These are phyloP conservation scores for Carabus problematicus DNA, from an alignment of 2,888 invertebrate species.

Conservation along the genomic window DNA sequence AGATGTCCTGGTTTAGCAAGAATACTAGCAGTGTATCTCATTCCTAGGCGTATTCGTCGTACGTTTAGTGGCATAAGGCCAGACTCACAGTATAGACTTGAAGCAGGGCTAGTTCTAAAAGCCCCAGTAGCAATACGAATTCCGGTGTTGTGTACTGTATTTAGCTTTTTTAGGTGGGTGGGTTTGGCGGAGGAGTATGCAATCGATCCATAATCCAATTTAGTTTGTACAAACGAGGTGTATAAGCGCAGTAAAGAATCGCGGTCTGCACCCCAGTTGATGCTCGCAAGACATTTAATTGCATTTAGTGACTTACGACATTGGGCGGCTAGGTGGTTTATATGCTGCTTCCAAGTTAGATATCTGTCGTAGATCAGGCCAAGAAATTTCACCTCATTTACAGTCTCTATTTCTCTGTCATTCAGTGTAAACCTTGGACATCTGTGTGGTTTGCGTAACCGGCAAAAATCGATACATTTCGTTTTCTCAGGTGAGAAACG, in stretches of 20 bases:
- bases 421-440: slow-evolving; percentile 9
- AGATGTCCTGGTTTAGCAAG: too few relatives aligned
- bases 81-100: too few relatives aligned
- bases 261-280: slow-evolving; percentile 18
- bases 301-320: slow-evolving; percentile 14
- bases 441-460: neutral
- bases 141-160: neutral
- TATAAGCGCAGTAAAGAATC: slow-evolving; percentile 14
- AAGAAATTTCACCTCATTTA: slow-evolving; percentile 5
- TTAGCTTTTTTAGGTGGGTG: neutral
- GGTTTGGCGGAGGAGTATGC: neutral
- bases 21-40: too few relatives aligned
- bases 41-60: too few relatives aligned
- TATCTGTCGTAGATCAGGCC: neutral
- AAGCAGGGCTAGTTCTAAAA: slow-evolving; percentile 14
- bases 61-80: too few relatives aligned
- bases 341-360: slow-evolving; percentile 18
- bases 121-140: slow-evolving; percentile 18
- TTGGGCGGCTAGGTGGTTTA: slow-evolving; percentile 7
- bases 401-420: neutral
- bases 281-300: neutral
- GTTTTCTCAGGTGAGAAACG: slow-evolving; percentile 16
- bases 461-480: slow-evolving; percentile 17
- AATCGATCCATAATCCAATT: slow-evolving; percentile 10
- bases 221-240: slow-evolving; percentile 12